These are phyloP conservation scores for Meandrusa payeni DNA, from an alignment of 2,888 invertebrate species.

Conservation along the genomic window DNA sequence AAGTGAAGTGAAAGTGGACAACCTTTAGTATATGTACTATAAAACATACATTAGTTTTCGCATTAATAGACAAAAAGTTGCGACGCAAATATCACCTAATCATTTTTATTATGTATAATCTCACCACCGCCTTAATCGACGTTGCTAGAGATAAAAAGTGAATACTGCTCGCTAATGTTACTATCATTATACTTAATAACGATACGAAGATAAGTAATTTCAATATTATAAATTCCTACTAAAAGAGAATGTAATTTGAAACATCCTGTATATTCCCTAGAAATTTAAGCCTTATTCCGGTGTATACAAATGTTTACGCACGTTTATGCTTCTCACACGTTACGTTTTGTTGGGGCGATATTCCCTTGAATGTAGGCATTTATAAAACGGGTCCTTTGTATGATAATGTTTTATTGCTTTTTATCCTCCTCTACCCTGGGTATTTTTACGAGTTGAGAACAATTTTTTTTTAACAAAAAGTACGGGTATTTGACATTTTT, in stretches of 20 bases:
- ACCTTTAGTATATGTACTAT: too few relatives aligned
- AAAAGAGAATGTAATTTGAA: not conserved
- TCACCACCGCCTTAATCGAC: too few relatives aligned
- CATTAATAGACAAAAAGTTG: too few relatives aligned
- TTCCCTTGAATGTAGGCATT: slow-evolving; percentile 10
- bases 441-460: too few relatives aligned
- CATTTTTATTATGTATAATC: too few relatives aligned
- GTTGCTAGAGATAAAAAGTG: not conserved
- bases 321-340: slow-evolving; percentile 12
- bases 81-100: too few relatives aligned
- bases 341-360: slow-evolving; percentile 14
- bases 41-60: too few relatives aligned
- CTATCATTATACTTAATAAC: too few relatives aligned
- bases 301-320: slow-evolving; percentile 15
- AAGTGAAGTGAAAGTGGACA: too few relatives aligned
- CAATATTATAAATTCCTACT: not conserved
- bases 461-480: too few relatives aligned
- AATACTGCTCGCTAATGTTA: not conserved
- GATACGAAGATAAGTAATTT: too few relatives aligned
- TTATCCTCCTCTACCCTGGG: slow-evolving; percentile 5
- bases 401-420: slow-evolving; percentile 16
- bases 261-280: slow-evolving; percentile 4
- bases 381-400: slow-evolving; percentile 18
- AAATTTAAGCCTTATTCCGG: slow-evolving; percentile 9
- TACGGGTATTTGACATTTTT: too few relatives aligned